Base-by-base conservation (phyloP, 2,888 invertebrate genomes). In the Sipha maydis region DNA sequence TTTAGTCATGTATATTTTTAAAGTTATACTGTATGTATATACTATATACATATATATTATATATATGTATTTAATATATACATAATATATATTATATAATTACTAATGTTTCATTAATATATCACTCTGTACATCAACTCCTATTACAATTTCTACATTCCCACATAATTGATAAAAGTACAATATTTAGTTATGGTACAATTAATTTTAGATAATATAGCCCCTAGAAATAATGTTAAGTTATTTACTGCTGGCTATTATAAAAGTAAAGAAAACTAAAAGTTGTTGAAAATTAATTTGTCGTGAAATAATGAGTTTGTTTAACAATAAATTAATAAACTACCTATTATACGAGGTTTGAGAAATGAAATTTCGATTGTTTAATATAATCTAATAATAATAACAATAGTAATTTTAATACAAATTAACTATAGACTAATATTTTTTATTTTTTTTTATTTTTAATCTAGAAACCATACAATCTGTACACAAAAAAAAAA, bases 1-100 rank as follows among this genome's bases (percentile, higher is more conserved):
- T 61, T 75, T 28, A 83, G 83, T 83, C 61, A 61, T 61, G 14
- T 31, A 21, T 76, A 84, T 84, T 84, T 76, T 84, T 76, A 76
- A 75, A 41, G 28, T 56, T 14, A n/a, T n/a, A 79, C 61, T 61
- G 28, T 38, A 67, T 31, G 76, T 38, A 75, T 25, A 41, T n/a
- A n/a, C n/a, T n/a, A n/a, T n/a, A n/a, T n/a, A n/a, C n/a, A n/a
- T n/a, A n/a, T n/a, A n/a, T n/a, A n/a, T n/a, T n/a, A n/a, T n/a
- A n/a, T n/a, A n/a, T n/a, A n/a, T n/a, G n/a, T n/a, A n/a, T n/a
- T n/a, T n/a, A n/a, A n/a, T n/a, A n/a, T n/a, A n/a, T n/a, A n/a
- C n/a, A n/a, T n/a, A n/a, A n/a, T n/a, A n/a, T n/a, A 8, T 31
- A 5, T 5, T 38, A 38, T 38, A 38, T 38, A 7, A 5, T 25